Conservation (phyloP, 64 coral and sea anemone species). For the Dendrophyllia cribrosa region DNA sequence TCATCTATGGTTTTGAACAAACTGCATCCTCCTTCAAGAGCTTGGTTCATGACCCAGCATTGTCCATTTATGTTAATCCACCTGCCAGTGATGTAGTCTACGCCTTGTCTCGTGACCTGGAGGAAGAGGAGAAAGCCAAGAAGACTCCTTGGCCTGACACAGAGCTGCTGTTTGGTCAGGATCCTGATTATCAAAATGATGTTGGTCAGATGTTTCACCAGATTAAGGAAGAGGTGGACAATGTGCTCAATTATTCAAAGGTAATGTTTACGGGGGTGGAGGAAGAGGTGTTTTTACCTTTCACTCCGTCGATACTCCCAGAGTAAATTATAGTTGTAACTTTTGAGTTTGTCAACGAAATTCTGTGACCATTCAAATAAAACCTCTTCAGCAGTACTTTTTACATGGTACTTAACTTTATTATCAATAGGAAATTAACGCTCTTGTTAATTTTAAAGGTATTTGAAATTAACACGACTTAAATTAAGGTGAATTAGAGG, state of each 20-base stretch:
- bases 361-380: no score
- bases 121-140: conserved; percentile 65
- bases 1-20: conserved; percentile 88
- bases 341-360: no score
- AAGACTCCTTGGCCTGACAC: conserved; percentile 86
- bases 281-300: neutral
- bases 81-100: conserved; percentile 88
- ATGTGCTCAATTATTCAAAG: conserved; percentile 78
- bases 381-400: no score
- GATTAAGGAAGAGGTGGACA: conserved; percentile 79
- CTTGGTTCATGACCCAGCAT: conserved; percentile 71
- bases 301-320: no score
- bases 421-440: no score
- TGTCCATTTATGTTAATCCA: conserved; percentile 75
- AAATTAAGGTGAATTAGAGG: no score
- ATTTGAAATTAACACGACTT: no score
- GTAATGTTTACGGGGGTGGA: neutral
- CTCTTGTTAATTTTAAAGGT: no score
- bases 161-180: conserved; percentile 81
- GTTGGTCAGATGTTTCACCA: conserved; percentile 71
- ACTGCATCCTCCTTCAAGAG: conserved; percentile 85
- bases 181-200: conserved; percentile 89
- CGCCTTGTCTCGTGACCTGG: conserved; percentile 74
- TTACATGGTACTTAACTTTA: no score
- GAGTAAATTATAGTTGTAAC: no score